Percentiles rank a stretch among this genome's conserved stretches.
phyloP scores from a whole-genome alignment of 1,140 invertebrate genomes.

The Sycobia sp. region DNA sequence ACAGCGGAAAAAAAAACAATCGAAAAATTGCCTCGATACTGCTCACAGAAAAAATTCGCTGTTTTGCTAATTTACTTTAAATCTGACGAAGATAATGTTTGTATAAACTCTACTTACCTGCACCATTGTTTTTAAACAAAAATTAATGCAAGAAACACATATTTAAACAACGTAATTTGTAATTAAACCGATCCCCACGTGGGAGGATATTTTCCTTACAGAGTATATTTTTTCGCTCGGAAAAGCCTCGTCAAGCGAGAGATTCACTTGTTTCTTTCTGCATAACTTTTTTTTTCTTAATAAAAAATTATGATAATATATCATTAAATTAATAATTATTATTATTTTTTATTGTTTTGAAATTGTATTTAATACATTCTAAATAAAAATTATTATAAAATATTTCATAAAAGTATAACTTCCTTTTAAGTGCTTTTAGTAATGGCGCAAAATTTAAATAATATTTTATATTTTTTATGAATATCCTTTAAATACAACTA shows the following conservation, averaged over 20 bases:
- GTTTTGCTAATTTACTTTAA: neutral
- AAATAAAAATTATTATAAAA: neutral
- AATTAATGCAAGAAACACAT: slow-evolving; percentile 60
- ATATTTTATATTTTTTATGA: neutral
- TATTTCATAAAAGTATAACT: slow-evolving; percentile 20
- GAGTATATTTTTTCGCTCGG: slow-evolving; percentile 60
- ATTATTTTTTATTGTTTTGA: neutral
- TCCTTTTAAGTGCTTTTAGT: neutral
- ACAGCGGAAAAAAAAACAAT: slow-evolving; percentile 59
- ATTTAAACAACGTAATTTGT: slow-evolving; percentile 61
- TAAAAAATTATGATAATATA: neutral
- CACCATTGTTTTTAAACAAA: slow-evolving; percentile 57
- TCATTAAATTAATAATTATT: neutral
- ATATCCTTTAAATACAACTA: neutral
- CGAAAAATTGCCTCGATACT: slow-evolving; percentile 54
- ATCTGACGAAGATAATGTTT: slow-evolving; percentile 34
- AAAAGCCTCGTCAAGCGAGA: slow-evolving; percentile 57
- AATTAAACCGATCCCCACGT: slow-evolving; percentile 60
- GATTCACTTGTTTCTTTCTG: slow-evolving; percentile 23
- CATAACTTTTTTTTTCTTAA: too few relatives aligned
- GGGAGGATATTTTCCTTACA: slow-evolving; percentile 62
- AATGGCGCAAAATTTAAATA: slow-evolving; percentile 27
- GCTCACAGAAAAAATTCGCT: slow-evolving; percentile 45
- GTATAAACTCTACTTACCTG: slow-evolving; percentile 53
- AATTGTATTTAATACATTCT: neutral